Base-by-base conservation (phyloP, 2,888 invertebrate species). In the Drosophila robusta region DNA sequence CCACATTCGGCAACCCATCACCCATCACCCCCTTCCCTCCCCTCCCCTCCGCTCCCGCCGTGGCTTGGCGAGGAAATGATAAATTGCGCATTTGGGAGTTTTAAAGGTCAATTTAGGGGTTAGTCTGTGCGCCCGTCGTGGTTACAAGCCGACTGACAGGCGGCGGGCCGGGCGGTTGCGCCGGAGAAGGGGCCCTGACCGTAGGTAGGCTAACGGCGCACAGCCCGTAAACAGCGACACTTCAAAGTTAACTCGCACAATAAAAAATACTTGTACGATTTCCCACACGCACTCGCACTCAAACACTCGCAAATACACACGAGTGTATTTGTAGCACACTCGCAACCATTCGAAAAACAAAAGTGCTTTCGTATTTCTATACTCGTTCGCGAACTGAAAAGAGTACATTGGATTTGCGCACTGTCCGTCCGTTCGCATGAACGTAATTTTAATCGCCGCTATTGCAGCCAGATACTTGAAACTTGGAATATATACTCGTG, bases 101-200 rank as follows among this genome's bases (percentile, higher is more conserved):
- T 90, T 91, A 91, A 90, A 83, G 90, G 90, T 91, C 90, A 90
- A 87, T 90, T 91, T 90, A 91, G 90, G 91, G 91, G 89, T 90
- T 83, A 89, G 64, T 83, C 81, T 72, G 72, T 66, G 69, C 60
- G 77, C 57, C 46, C 51, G 41, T 69, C 52, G 67, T 60, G 67
- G 75, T 68, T 68, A 75, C 75, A 70, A 77, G 47, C 70, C 75
- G 82, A 78, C 80, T 67, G 75, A 77, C 75, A 68, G 77, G 46
- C 60, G 54, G 57, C 18, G 18, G 18, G 1, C 18, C 18, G 18
- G 18, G 18, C 18, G 18, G 18, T 18, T 18, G 54, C 55, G 24
- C 18, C 51, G 24, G 34, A 39, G 22, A 12, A 24, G 14, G 18
- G 36, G 60, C 38, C 1, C 8, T 29, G 29, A 29, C 29, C 34